phyloP scores from a whole-genome alignment of 2,113 vertebrate species.

The Grallaria varia region DNA sequence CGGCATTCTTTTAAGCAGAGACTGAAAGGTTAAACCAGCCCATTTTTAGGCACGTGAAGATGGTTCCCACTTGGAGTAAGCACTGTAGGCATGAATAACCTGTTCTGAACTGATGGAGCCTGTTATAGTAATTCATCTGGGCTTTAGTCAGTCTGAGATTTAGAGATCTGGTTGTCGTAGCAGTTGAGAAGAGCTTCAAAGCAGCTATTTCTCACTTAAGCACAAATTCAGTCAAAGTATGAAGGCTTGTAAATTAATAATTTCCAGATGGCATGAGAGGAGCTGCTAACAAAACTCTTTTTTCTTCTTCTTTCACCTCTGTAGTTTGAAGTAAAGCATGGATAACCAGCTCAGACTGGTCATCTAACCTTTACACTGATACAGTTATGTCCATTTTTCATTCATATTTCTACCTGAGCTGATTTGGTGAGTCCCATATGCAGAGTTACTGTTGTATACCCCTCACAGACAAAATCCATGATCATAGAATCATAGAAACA shows the following conservation, averaged over 20 bases:
- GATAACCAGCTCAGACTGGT: not conserved
- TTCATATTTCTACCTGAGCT: not conserved
- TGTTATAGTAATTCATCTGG: not conserved
- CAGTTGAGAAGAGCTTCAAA: slow-evolving; percentile 53
- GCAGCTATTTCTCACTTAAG: slow-evolving; percentile 14
- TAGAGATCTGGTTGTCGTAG: not conserved
- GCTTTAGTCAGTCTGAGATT: not conserved
- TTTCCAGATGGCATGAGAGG: slow-evolving; percentile 21
- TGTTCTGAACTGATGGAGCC: not conserved
- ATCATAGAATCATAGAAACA: not conserved
- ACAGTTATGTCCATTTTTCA: not conserved
- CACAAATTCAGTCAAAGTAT: slow-evolving; percentile 33
- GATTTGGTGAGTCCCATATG: not conserved
- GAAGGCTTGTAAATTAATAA: slow-evolving; percentile 62
- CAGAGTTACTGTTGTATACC: not conserved
- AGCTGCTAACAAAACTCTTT: slow-evolving; percentile 19
- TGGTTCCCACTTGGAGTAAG: not conserved
- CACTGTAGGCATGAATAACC: not conserved
- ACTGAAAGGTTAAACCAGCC: not conserved
- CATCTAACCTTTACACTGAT: not conserved
- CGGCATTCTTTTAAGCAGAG: not conserved
- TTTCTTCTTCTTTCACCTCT: not conserved
- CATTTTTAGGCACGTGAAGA: not conserved
- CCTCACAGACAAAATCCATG: not conserved
- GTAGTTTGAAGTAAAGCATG: not conserved